Evolutionary conservation across 2,888 invertebrate genomes (phyloP), one percentile per base, ranked within the genome.

Genomic region (Andrena hattorfiana): DNA sequence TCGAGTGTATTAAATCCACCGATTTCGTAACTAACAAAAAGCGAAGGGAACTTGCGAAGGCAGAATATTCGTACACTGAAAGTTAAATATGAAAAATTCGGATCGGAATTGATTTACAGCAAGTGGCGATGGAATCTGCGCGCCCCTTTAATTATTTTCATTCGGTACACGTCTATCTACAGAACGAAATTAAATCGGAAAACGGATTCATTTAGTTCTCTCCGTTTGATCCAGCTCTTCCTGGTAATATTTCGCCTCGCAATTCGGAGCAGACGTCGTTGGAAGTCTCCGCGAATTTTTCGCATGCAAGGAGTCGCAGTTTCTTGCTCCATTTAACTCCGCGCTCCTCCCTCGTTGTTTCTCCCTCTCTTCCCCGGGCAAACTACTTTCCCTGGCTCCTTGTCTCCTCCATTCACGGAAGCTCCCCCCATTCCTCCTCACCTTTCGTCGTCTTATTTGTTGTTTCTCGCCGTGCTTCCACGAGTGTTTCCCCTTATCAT

Each of bases 251-350:
- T 70, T 82, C 49, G 77, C 54, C 49, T 42, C 23, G 30, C 78
- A 77, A 77, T 73, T 84, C 67, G 60, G n/a, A 64, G 26, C 86
- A 80, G 77, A 79, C 70, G 84, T 84, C 51, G 60, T 63, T 35
- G 63, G 35, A 66, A 76, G 49, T 78, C 69, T 66, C 72, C 72
- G 77, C 60, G 72, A 83, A 84, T 83, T 84, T 83, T 82, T 84
- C 83, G 62, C 71, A 63, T 81, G 81, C 87, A 74, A 81, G 67
- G 73, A 83, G 74, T 76, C 85, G 85, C 69, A 83, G 83, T 85
- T 87, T 81, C 85, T 81, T 87, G 83, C 87, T 66, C 85, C 85
- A 87, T 87, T 87, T 86, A 85, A 86, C 71, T 64, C 68, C 54
- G 49, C 77, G 72, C 73, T 77, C 68, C 74, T 62, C 20, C 68